Evolutionary conservation across 2,888 invertebrate species (phyloP).

Genomic region (Baronia brevicornis): DNA sequence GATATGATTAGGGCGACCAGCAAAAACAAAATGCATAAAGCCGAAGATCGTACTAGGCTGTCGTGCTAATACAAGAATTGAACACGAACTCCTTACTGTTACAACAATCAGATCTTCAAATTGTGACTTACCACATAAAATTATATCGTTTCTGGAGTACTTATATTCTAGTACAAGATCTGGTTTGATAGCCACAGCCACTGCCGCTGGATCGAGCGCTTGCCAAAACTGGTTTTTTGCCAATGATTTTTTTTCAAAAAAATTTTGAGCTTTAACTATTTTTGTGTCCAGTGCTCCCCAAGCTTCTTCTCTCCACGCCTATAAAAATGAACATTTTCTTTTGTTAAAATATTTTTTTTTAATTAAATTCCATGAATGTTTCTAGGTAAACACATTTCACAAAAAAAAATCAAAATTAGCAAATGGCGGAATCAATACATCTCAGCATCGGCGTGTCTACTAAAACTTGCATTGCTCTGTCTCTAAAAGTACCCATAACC

Average conservation of each 20-base stretch:
- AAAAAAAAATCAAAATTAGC: not conserved
- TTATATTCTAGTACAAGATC: slow-evolving; percentile 47
- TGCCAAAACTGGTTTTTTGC: slow-evolving; percentile 33
- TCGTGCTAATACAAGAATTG: not conserved
- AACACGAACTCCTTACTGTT: not conserved
- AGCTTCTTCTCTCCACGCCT: slow-evolving; percentile 48
- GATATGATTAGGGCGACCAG: too few relatives aligned
- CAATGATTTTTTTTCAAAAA: slow-evolving; percentile 42
- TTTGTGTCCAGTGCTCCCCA: slow-evolving; percentile 46
- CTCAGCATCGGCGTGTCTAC: too few relatives aligned
- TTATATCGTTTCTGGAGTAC: slow-evolving; percentile 50
- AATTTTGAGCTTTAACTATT: slow-evolving; percentile 46
- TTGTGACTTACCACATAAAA: slow-evolving; percentile 39
- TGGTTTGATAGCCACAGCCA: slow-evolving; percentile 39
- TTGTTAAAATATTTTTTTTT: not conserved
- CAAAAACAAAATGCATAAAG: too few relatives aligned
- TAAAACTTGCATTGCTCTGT: too few relatives aligned
- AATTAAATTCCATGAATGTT: too few relatives aligned
- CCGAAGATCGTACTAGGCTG: not conserved
- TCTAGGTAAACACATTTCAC: too few relatives aligned
- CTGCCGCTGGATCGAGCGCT: slow-evolving; percentile 46
- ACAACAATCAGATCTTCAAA: too few relatives aligned
- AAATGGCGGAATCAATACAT: too few relatives aligned
- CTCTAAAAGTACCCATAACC: too few relatives aligned
- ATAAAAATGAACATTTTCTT: slow-evolving; percentile 21